Evolutionary conservation across 2,888 invertebrate species (phyloP).

Genomic region (Trypoxylon attenuatum): DNA sequence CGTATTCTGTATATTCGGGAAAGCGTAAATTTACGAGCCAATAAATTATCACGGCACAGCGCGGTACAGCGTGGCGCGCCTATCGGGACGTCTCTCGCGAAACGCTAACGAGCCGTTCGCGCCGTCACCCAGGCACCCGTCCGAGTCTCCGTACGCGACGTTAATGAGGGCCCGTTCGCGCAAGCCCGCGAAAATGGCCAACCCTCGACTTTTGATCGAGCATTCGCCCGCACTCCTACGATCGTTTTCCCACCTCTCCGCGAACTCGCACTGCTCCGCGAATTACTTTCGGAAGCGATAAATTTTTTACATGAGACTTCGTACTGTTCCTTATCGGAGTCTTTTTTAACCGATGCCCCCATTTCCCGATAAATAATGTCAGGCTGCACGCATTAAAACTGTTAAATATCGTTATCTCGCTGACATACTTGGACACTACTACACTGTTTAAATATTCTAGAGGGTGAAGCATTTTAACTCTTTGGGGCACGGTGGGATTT

Average conservation of each 20-base stretch:
- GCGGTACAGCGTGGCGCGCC: slow-evolving; percentile 51
- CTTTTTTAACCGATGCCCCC: too few relatives aligned
- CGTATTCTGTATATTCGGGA: slow-evolving; percentile 60
- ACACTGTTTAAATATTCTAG: too few relatives aligned
- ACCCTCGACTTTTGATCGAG: slow-evolving; percentile 1
- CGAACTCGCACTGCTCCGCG: neutral
- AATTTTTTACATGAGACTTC: too few relatives aligned
- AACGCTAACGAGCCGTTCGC: slow-evolving; percentile 67
- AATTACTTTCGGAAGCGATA: too few relatives aligned
- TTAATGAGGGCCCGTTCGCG: slow-evolving; percentile 44
- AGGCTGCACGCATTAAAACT: too few relatives aligned
- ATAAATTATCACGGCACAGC: slow-evolving; percentile 71
- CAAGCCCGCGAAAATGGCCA: slow-evolving; percentile 13
- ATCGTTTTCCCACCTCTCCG: neutral
- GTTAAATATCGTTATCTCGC: too few relatives aligned
- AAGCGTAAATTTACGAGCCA: slow-evolving; percentile 69
- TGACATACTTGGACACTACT: too few relatives aligned
- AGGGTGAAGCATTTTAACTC: too few relatives aligned
- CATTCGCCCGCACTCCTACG: neutral
- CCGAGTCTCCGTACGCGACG: slow-evolving; percentile 29
- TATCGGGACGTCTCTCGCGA: slow-evolving; percentile 58
- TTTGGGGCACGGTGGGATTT: too few relatives aligned
- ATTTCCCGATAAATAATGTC: too few relatives aligned
- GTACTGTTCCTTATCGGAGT: too few relatives aligned
- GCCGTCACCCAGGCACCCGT: slow-evolving; percentile 39